Conservation (phyloP, 2,797 vertebrate genomes). For the Pelobates cultripes region DNA sequence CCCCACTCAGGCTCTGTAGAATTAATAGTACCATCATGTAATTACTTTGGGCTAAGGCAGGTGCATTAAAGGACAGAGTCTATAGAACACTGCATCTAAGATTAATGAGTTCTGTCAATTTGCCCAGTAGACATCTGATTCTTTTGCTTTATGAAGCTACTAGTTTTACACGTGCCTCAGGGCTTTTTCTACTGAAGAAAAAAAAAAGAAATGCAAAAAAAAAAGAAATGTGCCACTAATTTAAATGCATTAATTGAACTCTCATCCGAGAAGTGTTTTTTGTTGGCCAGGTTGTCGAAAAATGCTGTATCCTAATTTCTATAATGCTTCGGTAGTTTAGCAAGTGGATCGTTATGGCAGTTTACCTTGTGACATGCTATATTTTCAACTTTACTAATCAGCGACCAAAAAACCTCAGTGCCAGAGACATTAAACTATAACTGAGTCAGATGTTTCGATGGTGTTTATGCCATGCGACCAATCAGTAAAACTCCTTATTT, state of each 20-base stretch:
- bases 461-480: background rate
- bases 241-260: slow-evolving; percentile 66
- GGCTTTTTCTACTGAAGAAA: slow-evolving; percentile 54
- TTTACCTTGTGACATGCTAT: slow-evolving; percentile 54
- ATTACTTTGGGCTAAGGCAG: slow-evolving; percentile 80
- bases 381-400: slow-evolving; percentile 60
- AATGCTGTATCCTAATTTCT: slow-evolving; percentile 54
- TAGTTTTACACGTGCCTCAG: slow-evolving; percentile 71
- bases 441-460: background rate
- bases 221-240: slow-evolving; percentile 64
- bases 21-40: slow-evolving; percentile 83
- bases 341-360: slow-evolving; percentile 45
- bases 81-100: slow-evolving; percentile 73
- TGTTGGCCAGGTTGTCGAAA: slow-evolving; percentile 48
- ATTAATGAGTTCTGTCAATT: slow-evolving; percentile 86
- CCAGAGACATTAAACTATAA: too few species aligned
- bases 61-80: slow-evolving; percentile 79
- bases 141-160: slow-evolving; percentile 72
- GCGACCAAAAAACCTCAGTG: slow-evolving; percentile 12
- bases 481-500: slow-evolving; percentile 16
- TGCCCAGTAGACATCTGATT: slow-evolving; percentile 80
- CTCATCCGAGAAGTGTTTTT: slow-evolving; percentile 54
- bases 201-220: slow-evolving; percentile 27
- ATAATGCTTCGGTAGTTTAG: slow-evolving; percentile 46
- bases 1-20: slow-evolving; percentile 73